These are phyloP conservation scores for rat (Rattus norvegicus) DNA, from an alignment of 2,113 vertebrate species.

Conservation along the genomic window GRCr8 NC_086029.1:64232001-64232500, in stretches of 20 bases:
- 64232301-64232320: background rate
- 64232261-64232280: background rate
- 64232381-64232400: background rate
- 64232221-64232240: background rate
- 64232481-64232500: slow-evolving; percentile 25
- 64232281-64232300: background rate
- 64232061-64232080: background rate
- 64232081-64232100: background rate
- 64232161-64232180: background rate
- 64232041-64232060: background rate
- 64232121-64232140: background rate
- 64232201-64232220: background rate
- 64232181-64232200: background rate
- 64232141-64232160: background rate
- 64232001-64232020: no score
- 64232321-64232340: background rate
- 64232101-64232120: background rate
- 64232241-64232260: background rate
- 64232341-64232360: background rate
- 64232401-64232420: background rate
- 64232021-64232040: background rate
- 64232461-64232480: slow-evolving; percentile 31
- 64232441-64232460: background rate
- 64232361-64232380: background rate
- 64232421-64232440: background rate